phyloP scores from a whole-genome alignment of 2,888 invertebrate genomes.

The Drosophila nigricruria region DNA sequence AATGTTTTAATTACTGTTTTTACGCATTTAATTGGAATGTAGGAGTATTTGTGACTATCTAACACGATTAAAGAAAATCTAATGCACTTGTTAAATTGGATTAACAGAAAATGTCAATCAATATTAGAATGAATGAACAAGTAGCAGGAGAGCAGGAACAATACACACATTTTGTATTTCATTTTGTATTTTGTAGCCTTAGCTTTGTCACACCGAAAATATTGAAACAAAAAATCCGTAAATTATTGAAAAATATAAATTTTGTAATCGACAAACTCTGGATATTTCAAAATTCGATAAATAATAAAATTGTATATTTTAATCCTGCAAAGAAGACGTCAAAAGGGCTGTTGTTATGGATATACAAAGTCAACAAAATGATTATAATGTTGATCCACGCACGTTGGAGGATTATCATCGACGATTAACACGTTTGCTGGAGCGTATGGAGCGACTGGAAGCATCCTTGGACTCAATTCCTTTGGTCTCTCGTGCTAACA shows the following conservation, averaged over 20 bases:
- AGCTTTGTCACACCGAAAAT: not conserved
- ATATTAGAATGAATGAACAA: not conserved
- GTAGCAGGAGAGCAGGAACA: not conserved
- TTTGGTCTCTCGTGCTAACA: not conserved
- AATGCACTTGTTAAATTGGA: no score
- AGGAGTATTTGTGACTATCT: not conserved
- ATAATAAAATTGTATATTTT: not conserved
- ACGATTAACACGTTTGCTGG: constrained; percentile 23
- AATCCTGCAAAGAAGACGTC: not conserved
- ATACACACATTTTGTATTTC: no score
- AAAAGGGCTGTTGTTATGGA: constrained; percentile 9
- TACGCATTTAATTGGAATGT: not conserved
- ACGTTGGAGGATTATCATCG: constrained; percentile 27
- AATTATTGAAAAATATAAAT: not conserved
- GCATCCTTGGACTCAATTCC: constrained; percentile 14
- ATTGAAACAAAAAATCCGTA: not conserved
- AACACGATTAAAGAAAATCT: not conserved
- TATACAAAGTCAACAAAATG: not conserved
- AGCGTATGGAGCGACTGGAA: constrained; percentile 32
- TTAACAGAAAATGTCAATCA: not conserved
- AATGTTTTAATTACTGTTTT: not conserved
- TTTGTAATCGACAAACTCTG: not conserved
- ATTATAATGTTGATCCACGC: not conserved
- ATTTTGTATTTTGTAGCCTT: not conserved
- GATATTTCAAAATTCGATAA: constrained; percentile 22